Percentiles rank a stretch among this genome's conserved stretches.
phyloP scores from a whole-genome alignment of 2,797 vertebrate genomes.

The Lutra lutra region DNA sequence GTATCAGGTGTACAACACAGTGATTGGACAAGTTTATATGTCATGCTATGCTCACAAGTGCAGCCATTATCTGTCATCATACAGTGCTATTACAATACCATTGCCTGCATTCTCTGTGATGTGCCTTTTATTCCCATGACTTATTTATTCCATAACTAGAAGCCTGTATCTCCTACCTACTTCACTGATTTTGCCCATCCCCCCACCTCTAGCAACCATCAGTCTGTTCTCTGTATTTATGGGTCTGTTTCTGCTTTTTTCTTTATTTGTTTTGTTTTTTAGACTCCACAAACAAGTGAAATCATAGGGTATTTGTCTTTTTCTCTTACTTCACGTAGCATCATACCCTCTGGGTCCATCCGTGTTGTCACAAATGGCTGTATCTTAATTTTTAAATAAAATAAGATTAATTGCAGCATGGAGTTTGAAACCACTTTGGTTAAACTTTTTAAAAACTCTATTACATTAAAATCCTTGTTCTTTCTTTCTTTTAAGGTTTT shows the following conservation, averaged over 20 bases:
- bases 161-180: neutral
- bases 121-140: neutral
- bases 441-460: neutral
- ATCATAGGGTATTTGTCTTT: neutral
- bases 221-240: neutral
- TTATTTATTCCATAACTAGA: neutral
- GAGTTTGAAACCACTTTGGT: neutral
- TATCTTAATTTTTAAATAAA: slow-evolving; percentile 49
- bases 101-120: neutral
- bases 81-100: neutral
- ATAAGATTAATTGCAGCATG: slow-evolving; percentile 5
- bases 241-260: neutral
- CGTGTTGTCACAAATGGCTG: neutral
- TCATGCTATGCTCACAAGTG: neutral
- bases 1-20: neutral
- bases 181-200: neutral
- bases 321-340: neutral
- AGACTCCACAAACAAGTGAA: neutral
- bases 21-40: neutral
- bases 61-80: neutral
- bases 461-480: slow-evolving; percentile 18
- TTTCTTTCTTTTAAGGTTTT: neutral
- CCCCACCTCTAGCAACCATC: neutral
- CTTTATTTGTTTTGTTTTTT: neutral
- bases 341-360: neutral